Evolutionary conservation across 1,140 invertebrate genomes (phyloP).

Genomic region (Pseudomyrmex pallidus): DNA sequence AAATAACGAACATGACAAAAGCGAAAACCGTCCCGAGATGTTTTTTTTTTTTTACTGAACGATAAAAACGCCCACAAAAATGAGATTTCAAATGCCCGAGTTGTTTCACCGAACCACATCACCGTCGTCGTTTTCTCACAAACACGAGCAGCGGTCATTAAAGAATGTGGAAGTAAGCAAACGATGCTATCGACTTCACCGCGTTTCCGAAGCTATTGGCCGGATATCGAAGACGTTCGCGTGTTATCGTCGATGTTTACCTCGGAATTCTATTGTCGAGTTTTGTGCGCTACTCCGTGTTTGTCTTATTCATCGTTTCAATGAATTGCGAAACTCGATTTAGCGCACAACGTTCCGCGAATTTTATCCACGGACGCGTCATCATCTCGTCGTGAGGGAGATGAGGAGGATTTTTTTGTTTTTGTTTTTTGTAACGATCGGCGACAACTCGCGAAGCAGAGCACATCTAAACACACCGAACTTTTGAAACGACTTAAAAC

Average conservation of each 20-base stretch:
- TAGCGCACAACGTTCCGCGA: neutral
- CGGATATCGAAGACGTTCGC: slow-evolving; percentile 15
- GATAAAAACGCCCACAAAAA: no score
- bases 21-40: no score
- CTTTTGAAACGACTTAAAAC: no score
- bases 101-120: no score
- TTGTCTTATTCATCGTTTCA: neutral
- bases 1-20: no score
- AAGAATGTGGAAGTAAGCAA: neutral
- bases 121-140: no score
- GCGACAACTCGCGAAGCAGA: no score
- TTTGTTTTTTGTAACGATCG: neutral
- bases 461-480: no score
- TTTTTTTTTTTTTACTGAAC: no score
- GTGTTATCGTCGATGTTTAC: slow-evolving; percentile 17
- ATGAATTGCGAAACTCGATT: slow-evolving; percentile 16
- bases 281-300: slow-evolving; percentile 5
- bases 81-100: no score
- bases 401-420: no score
- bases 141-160: neutral
- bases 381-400: neutral
- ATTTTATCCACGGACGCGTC: slow-evolving; percentile 8
- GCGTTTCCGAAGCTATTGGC: slow-evolving; percentile 30
- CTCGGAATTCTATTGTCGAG: slow-evolving; percentile 27
- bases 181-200: slow-evolving; percentile 17